Conservation (phyloP, 2,888 invertebrate species). For the Tipula unca region DNA sequence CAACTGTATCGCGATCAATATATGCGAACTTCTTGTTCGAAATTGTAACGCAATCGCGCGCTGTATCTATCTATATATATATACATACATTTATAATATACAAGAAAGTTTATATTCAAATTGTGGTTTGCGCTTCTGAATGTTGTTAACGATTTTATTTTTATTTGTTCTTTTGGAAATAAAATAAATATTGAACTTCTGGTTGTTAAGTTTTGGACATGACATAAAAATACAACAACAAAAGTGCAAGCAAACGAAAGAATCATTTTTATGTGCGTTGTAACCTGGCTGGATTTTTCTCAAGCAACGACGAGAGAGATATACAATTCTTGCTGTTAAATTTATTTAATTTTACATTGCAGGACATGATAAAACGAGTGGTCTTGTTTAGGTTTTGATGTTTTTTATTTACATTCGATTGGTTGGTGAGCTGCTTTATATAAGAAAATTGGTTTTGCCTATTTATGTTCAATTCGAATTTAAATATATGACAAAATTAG, state of each 20-base stretch:
- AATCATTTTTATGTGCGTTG: not conserved
- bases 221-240: not conserved
- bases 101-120: slow-evolving; percentile 17
- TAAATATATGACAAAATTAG: not conserved
- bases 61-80: not conserved
- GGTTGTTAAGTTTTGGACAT: slow-evolving; percentile 14
- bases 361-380: not conserved
- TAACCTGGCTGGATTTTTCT: not conserved
- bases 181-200: slow-evolving; percentile 16
- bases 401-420: not conserved
- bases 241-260: not conserved
- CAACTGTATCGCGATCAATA: not conserved
- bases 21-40: not conserved
- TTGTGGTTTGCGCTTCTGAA: slow-evolving; percentile 19
- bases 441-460: not conserved
- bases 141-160: not conserved
- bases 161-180: not conserved
- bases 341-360: not conserved
- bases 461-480: not conserved
- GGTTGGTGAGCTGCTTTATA: not conserved
- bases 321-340: not conserved
- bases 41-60: not conserved
- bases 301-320: not conserved
- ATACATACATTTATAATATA: not conserved
- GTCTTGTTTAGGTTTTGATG: not conserved